A percentile compares a stretch with the other conserved stretches of the same genome.
Evolutionary conservation across 2,113 vertebrate genomes (phyloP).

Genomic region (Sebastes fasciatus): DNA sequence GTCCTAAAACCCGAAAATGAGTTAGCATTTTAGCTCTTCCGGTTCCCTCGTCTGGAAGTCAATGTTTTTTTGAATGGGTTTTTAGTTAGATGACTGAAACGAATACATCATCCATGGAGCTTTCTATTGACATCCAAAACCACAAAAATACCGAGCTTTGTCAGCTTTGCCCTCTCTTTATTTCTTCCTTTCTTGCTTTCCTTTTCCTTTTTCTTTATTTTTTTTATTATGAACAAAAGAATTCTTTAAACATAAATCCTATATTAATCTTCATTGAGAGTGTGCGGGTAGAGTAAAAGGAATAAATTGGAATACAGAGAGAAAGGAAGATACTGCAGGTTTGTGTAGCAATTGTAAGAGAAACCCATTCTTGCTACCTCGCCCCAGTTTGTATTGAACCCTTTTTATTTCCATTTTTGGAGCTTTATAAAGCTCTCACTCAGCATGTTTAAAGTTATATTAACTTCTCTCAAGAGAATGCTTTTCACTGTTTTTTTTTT

Average conservation of each 20-base stretch:
- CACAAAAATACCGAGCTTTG: background rate
- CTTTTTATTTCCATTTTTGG: background rate
- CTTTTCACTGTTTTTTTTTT: slow-evolving; percentile 30
- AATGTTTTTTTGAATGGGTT: too few species aligned
- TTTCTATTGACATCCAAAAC: background rate
- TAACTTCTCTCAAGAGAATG: slow-evolving; percentile 68
- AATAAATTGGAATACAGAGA: slow-evolving; percentile 14
- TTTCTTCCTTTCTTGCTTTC: too few species aligned
- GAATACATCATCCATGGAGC: too few species aligned
- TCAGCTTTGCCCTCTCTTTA: background rate
- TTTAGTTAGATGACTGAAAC: too few species aligned
- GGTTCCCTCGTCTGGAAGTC: too few species aligned
- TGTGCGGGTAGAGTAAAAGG: background rate
- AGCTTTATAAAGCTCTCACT: slow-evolving; percentile 71
- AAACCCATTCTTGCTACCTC: slow-evolving; percentile 47
- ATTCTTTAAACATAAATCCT: background rate
- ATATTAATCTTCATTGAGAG: background rate
- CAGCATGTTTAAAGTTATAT: slow-evolving; percentile 78
- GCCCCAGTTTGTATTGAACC: slow-evolving; percentile 75
- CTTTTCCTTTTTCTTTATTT: background rate
- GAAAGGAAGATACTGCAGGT: background rate
- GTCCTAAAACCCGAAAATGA: too few species aligned
- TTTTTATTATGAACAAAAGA: background rate
- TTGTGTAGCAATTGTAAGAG: slow-evolving; percentile 62
- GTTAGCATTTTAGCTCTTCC: too few species aligned